Conservation (phyloP, 2,888 invertebrate species). For the Glaucopsyche alexis region DNA sequence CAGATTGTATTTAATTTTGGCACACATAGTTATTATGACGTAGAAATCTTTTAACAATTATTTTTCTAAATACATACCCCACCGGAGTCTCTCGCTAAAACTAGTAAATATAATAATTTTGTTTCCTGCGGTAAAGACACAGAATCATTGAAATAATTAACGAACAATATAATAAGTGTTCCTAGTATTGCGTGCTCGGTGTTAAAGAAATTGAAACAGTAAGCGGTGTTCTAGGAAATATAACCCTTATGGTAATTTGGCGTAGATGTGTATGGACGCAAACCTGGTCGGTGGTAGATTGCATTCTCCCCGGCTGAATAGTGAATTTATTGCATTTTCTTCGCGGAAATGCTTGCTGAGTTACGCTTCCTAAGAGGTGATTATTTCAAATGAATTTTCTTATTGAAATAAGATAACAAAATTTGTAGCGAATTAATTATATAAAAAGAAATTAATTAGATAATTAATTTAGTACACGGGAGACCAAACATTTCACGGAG, state of each 20-base stretch:
- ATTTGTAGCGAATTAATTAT: neutral
- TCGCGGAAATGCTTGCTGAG: conserved; percentile 8
- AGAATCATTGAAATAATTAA: neutral
- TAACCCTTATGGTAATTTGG: conserved; percentile 13
- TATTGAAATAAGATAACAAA: neutral
- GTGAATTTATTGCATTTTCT: conserved; percentile 1
- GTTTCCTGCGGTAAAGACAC: neutral
- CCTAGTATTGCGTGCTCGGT: neutral
- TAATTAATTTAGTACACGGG: neutral
- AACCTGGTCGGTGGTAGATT: neutral
- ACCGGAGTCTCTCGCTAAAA: too few species aligned
- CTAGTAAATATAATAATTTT: neutral
- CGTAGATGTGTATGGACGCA: neutral
- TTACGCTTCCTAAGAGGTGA: neutral
- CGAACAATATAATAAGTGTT: neutral
- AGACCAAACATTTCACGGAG: too few species aligned
- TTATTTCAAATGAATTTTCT: conserved; percentile 1
- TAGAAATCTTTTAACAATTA: too few species aligned
- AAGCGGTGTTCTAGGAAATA: neutral
- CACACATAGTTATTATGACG: too few species aligned
- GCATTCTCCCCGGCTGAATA: neutral
- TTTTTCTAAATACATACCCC: too few species aligned
- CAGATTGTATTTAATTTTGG: too few species aligned
- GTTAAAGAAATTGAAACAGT: neutral
- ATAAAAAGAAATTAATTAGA: neutral